These are phyloP conservation scores for Gibbula magus DNA, from an alignment of 2,888 invertebrate species.

Conservation along the genomic window DNA sequence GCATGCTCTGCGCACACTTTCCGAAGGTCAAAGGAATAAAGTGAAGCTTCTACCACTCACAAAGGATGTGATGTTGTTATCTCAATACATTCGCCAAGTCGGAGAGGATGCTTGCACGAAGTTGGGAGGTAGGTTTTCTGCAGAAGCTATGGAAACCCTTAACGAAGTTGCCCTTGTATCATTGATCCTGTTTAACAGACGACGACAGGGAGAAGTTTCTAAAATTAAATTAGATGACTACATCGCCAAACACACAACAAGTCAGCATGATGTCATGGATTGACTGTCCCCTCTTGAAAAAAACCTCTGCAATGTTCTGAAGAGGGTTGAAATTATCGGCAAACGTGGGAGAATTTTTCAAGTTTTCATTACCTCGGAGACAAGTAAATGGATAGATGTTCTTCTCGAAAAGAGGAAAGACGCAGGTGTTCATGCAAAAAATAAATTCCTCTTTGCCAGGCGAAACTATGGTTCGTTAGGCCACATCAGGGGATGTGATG, in stretches of 20 bases:
- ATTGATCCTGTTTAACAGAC: constrained; percentile 23
- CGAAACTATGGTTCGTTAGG: background rate
- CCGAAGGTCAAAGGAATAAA: background rate
- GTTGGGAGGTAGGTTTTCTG: background rate
- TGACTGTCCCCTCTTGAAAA: constrained; percentile 17
- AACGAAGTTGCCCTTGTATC: background rate
- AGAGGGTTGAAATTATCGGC: constrained; percentile 16
- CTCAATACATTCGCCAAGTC: background rate
- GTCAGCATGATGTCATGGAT: background rate
- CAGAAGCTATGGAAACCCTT: background rate
- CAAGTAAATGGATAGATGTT: background rate
- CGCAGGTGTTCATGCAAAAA: constrained; percentile 6
- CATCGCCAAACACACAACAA: background rate
- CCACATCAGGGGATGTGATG: background rate
- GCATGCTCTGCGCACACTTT: background rate
- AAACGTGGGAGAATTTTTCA: constrained; percentile 24
- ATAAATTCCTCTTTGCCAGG: constrained; percentile 24
- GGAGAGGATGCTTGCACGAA: background rate
- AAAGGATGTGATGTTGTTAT: background rate
- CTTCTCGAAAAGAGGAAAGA: background rate
- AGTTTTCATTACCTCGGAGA: background rate
- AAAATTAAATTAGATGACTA: background rate
- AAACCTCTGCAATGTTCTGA: background rate
- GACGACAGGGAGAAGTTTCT: constrained; percentile 25
- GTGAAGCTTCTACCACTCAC: background rate